Evolutionary conservation across 2,888 invertebrate species (phyloP), one percentile per base, ranked within the genome.

Genomic region (Rhingia campestris): DNA sequence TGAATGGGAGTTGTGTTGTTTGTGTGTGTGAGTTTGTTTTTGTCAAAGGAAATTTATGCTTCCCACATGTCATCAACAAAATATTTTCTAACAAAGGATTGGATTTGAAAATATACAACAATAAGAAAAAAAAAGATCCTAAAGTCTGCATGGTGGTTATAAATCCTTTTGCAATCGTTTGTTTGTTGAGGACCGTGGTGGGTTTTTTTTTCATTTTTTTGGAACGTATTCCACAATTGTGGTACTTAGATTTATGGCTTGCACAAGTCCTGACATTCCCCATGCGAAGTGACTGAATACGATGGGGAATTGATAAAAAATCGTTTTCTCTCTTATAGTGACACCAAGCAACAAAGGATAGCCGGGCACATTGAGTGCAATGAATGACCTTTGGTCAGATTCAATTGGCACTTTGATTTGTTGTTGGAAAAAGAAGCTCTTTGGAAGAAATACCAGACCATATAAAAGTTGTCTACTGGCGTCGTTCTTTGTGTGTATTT

Each of bases 361-460:
- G 64, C 64, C 37, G n/a, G 43, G 22, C 22, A 22, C 41, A 51
- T 58, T 37, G 43, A 47, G 12, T 45, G 70, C 58, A 70, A 64
- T 64, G 64, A 79, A 79, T 72, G 64, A 64, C 70, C 63, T 70
- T 64, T 77, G 77, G 77, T 64, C 64, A 58, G 58, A 79, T 64
- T 69, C 77, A 79, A 79, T 79, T 66, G 61, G 59, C 56, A 53
- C 51, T 58, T 64, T 79, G 77, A 79, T 79, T 72, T 79, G 77
- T 79, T 72, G 77, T 43, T 35, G 39, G 51, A 41, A 35, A 12
- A 47, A 33, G 61, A 69, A 30, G 39, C 14, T 35, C 47, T 47
- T 14, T 22, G 47, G 22, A 22, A 22, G 1, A 22, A 22, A 22
- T 22, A 22, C 22, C 22, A 22, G 22, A 22, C 22, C 22, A 22